Evolutionary conservation across 1,140 invertebrate species (phyloP).

Genomic region (Aethina tumida): DNA sequence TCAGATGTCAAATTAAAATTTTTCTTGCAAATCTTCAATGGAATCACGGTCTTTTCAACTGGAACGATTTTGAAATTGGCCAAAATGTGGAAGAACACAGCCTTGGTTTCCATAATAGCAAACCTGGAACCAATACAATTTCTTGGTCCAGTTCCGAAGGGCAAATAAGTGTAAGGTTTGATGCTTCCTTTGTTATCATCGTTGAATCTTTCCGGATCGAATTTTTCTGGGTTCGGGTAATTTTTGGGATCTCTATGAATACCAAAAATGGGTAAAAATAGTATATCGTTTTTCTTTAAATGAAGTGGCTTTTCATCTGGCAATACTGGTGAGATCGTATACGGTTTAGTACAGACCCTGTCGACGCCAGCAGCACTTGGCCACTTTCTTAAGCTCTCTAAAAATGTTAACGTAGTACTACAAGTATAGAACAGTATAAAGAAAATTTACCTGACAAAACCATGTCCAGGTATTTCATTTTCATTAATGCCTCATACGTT

Average conservation of each 20-base stretch:
- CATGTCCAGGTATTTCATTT: too few species aligned
- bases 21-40: conserved; percentile 8
- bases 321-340: conserved; percentile 16
- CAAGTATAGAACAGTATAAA: too few species aligned
- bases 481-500: too few species aligned
- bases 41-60: conserved; percentile 9
- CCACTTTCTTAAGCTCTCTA: conserved; percentile 46
- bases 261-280: conserved; percentile 1
- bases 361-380: conserved; percentile 40
- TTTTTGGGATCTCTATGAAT: conserved; percentile 46
- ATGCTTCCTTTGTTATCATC: conserved; percentile 27
- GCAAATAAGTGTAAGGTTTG: background rate
- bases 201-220: conserved; percentile 43
- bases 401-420: conserved; percentile 12
- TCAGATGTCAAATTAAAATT: conserved; percentile 1
- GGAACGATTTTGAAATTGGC: conserved; percentile 8
- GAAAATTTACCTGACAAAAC: too few species aligned
- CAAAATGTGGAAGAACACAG: conserved; percentile 8
- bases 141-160: conserved; percentile 9
- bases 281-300: background rate
- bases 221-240: conserved; percentile 50
- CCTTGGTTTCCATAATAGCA: conserved; percentile 10
- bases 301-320: background rate
- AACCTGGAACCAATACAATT: conserved; percentile 12
- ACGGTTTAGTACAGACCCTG: conserved; percentile 40